phyloP scores from a whole-genome alignment of 2,888 invertebrate species.

The Tenthredo notha region DNA sequence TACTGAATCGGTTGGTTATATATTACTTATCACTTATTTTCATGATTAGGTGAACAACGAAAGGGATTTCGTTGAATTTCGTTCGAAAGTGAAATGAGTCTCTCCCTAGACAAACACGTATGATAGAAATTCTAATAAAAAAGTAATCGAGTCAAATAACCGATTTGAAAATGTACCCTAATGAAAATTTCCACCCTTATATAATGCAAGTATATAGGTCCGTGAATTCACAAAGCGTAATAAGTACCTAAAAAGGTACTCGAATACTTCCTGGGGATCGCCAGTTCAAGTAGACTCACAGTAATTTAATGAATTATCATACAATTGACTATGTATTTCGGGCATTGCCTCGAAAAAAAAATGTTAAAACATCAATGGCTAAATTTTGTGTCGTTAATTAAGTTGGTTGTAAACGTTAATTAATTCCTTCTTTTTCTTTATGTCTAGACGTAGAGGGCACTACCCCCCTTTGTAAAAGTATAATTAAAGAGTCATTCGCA shows the following conservation, averaged over 20 bases:
- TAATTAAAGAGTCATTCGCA: background rate
- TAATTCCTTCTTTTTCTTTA: background rate
- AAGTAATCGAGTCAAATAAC: background rate
- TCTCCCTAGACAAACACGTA: background rate
- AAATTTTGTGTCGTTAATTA: background rate
- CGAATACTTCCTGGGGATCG: background rate
- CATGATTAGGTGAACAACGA: background rate
- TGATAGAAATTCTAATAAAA: background rate
- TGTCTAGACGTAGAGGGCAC: background rate
- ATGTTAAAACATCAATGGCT: background rate
- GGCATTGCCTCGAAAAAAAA: background rate
- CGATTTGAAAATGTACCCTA: background rate
- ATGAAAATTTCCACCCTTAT: too few species aligned
- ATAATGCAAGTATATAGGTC: too few species aligned
- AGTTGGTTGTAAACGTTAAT: background rate
- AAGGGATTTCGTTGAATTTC: constrained; percentile 20
- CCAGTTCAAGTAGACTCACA: background rate
- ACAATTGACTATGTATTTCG: background rate
- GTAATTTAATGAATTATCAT: background rate
- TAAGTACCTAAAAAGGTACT: background rate
- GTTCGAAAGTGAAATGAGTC: background rate
- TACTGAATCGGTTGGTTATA: background rate
- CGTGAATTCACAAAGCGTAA: too few species aligned
- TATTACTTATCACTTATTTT: constrained; percentile 12
- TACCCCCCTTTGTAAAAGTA: background rate